A percentile compares a stretch with the other conserved stretches of the same genome.
phyloP scores from a whole-genome alignment of 2,797 vertebrate species.

The Serranus cabrilla region DNA sequence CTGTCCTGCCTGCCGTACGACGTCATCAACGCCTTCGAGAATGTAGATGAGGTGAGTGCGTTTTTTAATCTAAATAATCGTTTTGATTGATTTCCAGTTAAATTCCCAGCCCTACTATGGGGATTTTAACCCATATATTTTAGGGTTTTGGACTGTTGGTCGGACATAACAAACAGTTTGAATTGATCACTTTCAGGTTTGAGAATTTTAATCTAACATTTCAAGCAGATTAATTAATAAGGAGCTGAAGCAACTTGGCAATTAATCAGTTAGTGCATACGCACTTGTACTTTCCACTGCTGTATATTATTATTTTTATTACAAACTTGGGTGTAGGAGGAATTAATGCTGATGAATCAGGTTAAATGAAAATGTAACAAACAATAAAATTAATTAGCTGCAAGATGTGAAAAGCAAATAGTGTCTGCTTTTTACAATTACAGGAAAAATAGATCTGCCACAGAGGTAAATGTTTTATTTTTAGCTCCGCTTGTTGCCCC shows the following conservation, averaged over 20 bases:
- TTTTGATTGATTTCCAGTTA: no score
- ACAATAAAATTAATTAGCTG: neutral
- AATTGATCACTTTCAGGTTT: neutral
- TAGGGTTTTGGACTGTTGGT: neutral
- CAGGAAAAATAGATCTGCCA: neutral
- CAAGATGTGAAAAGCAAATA: neutral
- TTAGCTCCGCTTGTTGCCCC: neutral
- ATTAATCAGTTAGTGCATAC: neutral
- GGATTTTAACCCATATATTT: neutral
- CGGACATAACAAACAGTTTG: neutral
- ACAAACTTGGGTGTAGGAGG: no score
- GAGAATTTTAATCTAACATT: neutral
- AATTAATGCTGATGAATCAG: neutral
- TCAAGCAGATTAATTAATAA: neutral
- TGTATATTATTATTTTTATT: no score
- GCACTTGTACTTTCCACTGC: no score
- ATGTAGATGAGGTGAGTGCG: conserved; percentile 99
- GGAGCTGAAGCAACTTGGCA: neutral
- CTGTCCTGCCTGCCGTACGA: conserved; percentile 98
- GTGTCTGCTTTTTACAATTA: neutral
- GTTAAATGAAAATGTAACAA: no score
- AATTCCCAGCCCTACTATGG: no score
- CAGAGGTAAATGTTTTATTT: neutral
- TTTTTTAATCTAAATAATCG: no score
- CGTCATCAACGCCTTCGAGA: conserved; percentile 99